phyloP scores from a whole-genome alignment of 2,113 vertebrate species.

The Siniperca knerii region DNA sequence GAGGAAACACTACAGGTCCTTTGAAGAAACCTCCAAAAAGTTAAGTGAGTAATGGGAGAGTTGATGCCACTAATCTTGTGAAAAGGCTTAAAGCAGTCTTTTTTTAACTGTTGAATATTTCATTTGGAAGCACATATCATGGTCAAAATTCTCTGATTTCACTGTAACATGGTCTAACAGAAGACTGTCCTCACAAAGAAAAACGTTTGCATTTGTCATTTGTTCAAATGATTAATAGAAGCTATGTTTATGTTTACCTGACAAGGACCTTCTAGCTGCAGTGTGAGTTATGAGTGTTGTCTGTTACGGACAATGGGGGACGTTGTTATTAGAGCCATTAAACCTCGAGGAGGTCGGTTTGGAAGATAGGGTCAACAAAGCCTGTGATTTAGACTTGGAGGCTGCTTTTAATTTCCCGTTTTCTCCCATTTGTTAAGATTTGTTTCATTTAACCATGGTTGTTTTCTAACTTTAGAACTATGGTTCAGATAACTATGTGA shows the following conservation, averaged over 20 bases:
- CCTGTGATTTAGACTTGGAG: neutral
- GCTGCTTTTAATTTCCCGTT: neutral
- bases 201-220: neutral
- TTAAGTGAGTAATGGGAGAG: neutral
- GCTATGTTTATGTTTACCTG: neutral
- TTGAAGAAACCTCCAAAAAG: neutral
- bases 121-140: neutral
- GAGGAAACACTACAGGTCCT: neutral
- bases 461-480: neutral
- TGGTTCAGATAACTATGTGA: neutral
- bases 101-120: neutral
- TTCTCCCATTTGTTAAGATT: neutral
- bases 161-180: neutral
- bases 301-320: neutral
- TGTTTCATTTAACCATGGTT: neutral
- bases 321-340: neutral
- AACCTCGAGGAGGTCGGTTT: neutral
- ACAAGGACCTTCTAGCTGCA: neutral
- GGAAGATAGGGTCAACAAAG: neutral
- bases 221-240: neutral
- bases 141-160: neutral
- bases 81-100: neutral
- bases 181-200: neutral
- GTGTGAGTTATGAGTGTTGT: neutral
- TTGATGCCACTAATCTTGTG: neutral